Base-by-base conservation (phyloP, 2,888 invertebrate genomes). In the Miltochrista miniata region DNA sequence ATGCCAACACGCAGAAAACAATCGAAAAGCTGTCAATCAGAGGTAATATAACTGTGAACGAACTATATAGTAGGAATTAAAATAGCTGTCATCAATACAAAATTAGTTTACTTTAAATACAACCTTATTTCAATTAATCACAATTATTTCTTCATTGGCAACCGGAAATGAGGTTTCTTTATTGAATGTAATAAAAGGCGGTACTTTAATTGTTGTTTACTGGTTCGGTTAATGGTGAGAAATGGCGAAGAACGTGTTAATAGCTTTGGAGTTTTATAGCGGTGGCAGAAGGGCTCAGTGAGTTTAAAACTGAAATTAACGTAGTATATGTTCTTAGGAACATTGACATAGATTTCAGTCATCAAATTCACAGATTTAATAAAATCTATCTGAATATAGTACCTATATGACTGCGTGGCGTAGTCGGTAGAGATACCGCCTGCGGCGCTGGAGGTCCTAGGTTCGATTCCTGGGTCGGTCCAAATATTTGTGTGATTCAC, bases 161-260 rank as follows among this genome's bases (percentile, higher is more conserved):
- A 38, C 13, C 38, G 45, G 52, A 36, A 45, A 45, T 45, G 45
- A 45, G 51, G 43, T 46, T 45, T 52, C 48, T 56, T 52, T 68
- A 64, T 51, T 57, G 48, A 56, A 46, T 48, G 43, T 52, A 57
- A 64, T 64, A 56, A 54, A 53, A 48, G 12, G 30, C 45, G 66
- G 43, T 59, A 46, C 50, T 52, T 52, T 44, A 43, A 49, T 49
- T 43, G 37, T 49, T 38, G 31, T 46, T 33, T 48, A 48, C 36
- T 48, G 31, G 5, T 34, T 30, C 36, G 1, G 13, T 46, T 24
- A 46, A 46, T 46, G n/a, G 24, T 13, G 13, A 48, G 29, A 5
- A 12, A 42, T 30, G n/a, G 38, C 11, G 13, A 11, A 15, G 7
- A 30, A 12, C 9, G 34, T 45, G 29, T 33, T 36, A 36, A 44